Conservation (phyloP, 1,140 invertebrate genomes). For the Drosophila willistoni region DNA sequence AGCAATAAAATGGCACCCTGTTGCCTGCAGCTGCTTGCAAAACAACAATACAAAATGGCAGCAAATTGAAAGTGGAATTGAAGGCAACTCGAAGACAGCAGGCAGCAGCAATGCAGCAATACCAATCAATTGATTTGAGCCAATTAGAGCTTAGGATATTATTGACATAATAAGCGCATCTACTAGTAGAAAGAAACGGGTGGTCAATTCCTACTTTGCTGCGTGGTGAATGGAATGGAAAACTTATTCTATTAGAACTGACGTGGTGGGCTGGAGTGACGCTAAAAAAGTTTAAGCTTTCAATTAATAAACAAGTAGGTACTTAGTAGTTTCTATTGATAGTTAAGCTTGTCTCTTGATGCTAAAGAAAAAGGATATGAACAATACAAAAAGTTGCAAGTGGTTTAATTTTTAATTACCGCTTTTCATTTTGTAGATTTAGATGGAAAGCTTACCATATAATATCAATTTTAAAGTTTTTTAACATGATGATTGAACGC, state of each 20-base stretch:
- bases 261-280: no score
- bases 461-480: background rate
- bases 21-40: background rate
- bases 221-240: background rate
- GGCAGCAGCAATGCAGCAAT: background rate
- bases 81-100: slow-evolving; percentile 8
- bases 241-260: background rate
- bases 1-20: slow-evolving; percentile 12
- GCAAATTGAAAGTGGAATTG: slow-evolving; percentile 11
- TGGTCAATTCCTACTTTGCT: background rate
- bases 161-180: slow-evolving; percentile 11
- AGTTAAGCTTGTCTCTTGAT: background rate
- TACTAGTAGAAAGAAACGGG: background rate
- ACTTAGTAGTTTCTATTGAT: background rate
- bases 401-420: slow-evolving; percentile 4
- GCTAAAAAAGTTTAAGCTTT: background rate
- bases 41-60: slow-evolving; percentile 1
- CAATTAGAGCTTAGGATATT: slow-evolving; percentile 13
- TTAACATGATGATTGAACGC: background rate
- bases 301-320: background rate
- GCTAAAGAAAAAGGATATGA: background rate
- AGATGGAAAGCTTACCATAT: background rate
- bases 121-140: slow-evolving; percentile 9
- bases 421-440: background rate
- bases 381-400: background rate